A percentile compares a stretch with the other conserved stretches of the same genome.
Evolutionary conservation across 2,888 invertebrate species (phyloP).

Genomic region (Cheilosia scutellata): DNA sequence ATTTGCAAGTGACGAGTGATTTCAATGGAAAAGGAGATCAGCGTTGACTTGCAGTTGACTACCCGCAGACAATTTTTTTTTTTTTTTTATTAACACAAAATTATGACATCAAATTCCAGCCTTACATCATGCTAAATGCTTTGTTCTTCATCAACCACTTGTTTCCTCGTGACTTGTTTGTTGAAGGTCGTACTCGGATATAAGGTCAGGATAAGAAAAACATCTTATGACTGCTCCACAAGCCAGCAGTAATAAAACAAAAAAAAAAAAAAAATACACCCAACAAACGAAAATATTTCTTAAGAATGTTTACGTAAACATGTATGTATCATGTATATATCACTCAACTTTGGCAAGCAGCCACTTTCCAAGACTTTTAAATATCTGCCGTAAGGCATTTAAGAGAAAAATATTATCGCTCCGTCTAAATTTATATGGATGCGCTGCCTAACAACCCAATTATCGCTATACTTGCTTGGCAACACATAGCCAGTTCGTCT

Average conservation of each 20-base stretch:
- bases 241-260: not conserved
- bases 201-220: not conserved
- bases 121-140: not conserved
- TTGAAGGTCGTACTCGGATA: not conserved
- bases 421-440: not conserved
- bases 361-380: not conserved
- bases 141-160: not conserved
- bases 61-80: too few relatives aligned
- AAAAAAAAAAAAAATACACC: not conserved
- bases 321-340: not conserved
- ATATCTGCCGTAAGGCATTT: not conserved
- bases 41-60: too few relatives aligned
- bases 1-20: too few relatives aligned
- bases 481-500: not conserved
- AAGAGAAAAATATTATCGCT: not conserved
- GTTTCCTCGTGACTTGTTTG: not conserved
- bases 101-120: not conserved
- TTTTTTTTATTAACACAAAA: too few relatives aligned
- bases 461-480: not conserved
- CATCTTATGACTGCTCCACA: slow-evolving; percentile 1
- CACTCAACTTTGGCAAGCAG: slow-evolving; percentile 4
- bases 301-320: not conserved
- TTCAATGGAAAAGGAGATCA: too few relatives aligned
- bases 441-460: not conserved
- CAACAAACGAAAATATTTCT: not conserved